These are phyloP conservation scores for Dusona sp. DNA, from an alignment of 2,888 invertebrate species.

Conservation along the genomic window DNA sequence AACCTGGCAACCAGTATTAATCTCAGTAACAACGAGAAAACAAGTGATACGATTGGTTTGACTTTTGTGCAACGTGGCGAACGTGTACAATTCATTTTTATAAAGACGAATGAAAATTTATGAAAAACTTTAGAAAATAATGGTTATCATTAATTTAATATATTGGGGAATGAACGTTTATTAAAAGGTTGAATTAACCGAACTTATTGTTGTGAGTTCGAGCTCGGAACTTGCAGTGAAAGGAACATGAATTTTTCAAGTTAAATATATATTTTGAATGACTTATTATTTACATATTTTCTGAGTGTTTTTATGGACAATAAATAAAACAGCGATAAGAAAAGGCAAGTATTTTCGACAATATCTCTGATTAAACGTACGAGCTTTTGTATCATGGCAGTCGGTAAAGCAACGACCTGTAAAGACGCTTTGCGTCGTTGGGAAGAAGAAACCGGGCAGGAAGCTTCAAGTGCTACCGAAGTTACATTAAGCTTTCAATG, in stretches of 20 bases:
- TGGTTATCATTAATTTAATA: not conserved
- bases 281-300: not conserved
- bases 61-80: not conserved
- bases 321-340: not conserved
- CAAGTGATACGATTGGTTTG: slow-evolving; percentile 19
- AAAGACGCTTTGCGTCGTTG: slow-evolving; percentile 95
- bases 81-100: not conserved
- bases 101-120: not conserved
- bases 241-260: not conserved
- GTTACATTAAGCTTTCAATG: slow-evolving; percentile 94
- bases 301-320: not conserved
- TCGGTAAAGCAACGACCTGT: slow-evolving; percentile 90
- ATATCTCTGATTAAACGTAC: too few species aligned
- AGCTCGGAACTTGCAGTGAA: not conserved
- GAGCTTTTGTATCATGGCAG: slow-evolving; percentile 60
- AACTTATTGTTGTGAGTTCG: not conserved
- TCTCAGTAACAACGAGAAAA: slow-evolving; percentile 53
- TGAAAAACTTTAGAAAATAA: not conserved
- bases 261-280: not conserved
- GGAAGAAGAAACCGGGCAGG: slow-evolving; percentile 91
- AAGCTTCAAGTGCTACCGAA: slow-evolving; percentile 89
- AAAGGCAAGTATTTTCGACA: not conserved
- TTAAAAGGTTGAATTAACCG: not conserved
- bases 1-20: slow-evolving; percentile 61
- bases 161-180: not conserved